Percentiles rank a stretch among this genome's conserved stretches.
phyloP scores from a whole-genome alignment of 2,888 invertebrate species.

The Smittia sp. region DNA sequence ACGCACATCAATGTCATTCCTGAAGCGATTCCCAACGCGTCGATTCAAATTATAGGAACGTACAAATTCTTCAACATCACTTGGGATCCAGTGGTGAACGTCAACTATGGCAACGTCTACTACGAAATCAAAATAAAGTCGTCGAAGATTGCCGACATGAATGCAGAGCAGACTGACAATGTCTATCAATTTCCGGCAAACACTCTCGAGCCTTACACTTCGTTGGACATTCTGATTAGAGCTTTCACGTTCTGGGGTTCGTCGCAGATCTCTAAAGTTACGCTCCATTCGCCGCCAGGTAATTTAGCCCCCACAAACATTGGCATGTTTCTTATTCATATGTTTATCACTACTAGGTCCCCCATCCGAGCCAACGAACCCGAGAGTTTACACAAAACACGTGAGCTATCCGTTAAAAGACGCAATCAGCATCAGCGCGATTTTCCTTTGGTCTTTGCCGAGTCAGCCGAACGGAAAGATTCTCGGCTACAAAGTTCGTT shows the following conservation, averaged over 20 bases:
- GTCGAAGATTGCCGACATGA: constrained; percentile 41
- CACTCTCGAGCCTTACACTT: constrained; percentile 65
- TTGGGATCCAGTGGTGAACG: constrained; percentile 72
- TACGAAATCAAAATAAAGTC: constrained; percentile 71
- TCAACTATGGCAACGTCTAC: constrained; percentile 76
- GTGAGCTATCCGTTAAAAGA: constrained; percentile 49
- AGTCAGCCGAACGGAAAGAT: constrained; percentile 70
- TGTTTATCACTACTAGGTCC: no score
- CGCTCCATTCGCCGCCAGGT: constrained; percentile 63
- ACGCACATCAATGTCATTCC: constrained; percentile 68
- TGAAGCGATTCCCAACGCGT: constrained; percentile 62
- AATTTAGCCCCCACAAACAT: no score
- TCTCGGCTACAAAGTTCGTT: constrained; percentile 63
- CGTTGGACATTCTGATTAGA: constrained; percentile 69
- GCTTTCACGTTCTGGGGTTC: constrained; percentile 85
- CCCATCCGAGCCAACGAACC: constrained; percentile 69
- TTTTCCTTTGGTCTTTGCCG: constrained; percentile 80
- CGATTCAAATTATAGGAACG: constrained; percentile 68
- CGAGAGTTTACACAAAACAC: constrained; percentile 70
- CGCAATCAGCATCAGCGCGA: constrained; percentile 56
- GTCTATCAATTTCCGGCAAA: constrained; percentile 56
- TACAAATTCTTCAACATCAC: constrained; percentile 80
- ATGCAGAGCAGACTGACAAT: constrained; percentile 54
- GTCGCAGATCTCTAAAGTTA: constrained; percentile 61
- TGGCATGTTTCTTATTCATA: no score